Evolutionary conservation across 2,113 vertebrate species (phyloP).

Genomic region (Gopherus flavomarginatus): DNA sequence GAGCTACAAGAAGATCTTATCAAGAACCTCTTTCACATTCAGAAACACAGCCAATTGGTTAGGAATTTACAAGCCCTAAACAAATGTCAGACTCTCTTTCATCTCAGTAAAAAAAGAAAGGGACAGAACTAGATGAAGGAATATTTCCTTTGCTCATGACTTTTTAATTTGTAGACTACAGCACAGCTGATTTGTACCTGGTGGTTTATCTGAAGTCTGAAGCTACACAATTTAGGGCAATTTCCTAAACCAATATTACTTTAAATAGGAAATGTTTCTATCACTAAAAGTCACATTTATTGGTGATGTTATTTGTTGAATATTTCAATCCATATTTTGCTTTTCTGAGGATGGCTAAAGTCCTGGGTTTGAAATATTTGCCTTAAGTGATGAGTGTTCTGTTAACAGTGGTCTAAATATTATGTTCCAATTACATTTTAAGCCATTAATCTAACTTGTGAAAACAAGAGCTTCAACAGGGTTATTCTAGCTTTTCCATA

Average conservation of each 20-base stretch:
- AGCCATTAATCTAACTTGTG: constrained; percentile 41
- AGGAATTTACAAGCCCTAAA: constrained; percentile 85
- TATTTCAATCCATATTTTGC: neutral
- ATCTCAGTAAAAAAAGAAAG: constrained; percentile 72
- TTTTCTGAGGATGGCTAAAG: neutral
- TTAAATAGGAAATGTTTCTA: neutral
- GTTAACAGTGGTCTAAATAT: constrained; percentile 52
- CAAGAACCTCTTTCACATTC: constrained; percentile 80
- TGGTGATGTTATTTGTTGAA: neutral
- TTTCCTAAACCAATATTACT: neutral
- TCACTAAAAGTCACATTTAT: neutral
- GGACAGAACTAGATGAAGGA: constrained; percentile 52
- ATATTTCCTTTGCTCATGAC: constrained; percentile 33
- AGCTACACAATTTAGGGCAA: neutral
- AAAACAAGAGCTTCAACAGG: constrained; percentile 71
- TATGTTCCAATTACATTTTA: constrained; percentile 48
- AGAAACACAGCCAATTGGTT: constrained; percentile 80
- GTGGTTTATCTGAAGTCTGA: neutral
- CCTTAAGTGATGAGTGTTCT: constrained; percentile 29
- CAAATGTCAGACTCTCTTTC: constrained; percentile 81
- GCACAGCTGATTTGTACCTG: neutral
- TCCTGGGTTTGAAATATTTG: constrained; percentile 48
- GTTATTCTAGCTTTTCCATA: constrained; percentile 60
- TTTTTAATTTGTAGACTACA: constrained; percentile 13
- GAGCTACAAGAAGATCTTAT: constrained; percentile 80